Evolutionary conservation across 2,113 vertebrate genomes (phyloP), one percentile per base, ranked within the genome.

Genomic region (Tetraodon nigroviridis): DNA sequence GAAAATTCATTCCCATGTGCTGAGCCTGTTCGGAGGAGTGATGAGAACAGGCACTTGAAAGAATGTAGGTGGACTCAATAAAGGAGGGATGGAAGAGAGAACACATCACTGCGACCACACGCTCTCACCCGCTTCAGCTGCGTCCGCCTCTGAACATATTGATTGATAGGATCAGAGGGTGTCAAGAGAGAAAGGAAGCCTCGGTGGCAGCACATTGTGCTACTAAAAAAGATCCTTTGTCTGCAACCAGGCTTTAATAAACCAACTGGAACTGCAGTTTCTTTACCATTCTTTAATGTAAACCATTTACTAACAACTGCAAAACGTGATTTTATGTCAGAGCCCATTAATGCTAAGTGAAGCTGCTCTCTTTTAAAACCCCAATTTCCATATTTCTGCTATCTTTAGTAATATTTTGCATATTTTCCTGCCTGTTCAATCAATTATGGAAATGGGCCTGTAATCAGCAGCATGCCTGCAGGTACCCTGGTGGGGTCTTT

Each of bases 1-100:
- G 20, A 64, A 69, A 84, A 79, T 70, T 7, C 13, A 80, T 75
- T 69, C 67, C 47, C 74, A 46, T 37, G 42, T 61, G 60, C 62
- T 61, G 53, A 65, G 42, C 27, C 52, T 32, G 62, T 47, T 81
- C 70, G 6, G 46, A 58, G 57, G 21, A 69, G 61, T 69, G 67
- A 81, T 55, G 69, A 76, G 67, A 74, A 51, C 15, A 55, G 76
- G 66, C 59, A 61, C 58, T 70, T 49, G 51, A 67, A 59, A 67
- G 64, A 51, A 58, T 58, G 55, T 45, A 46, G 63, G 27, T 29
- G 14, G 22, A 18, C 18, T 19, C 8, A 48, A 48, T 18, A 37
- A 12, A 11, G 32, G 21, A 16, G 41, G 3, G 37, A 21, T 4
- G 57, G 54, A 48, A 49, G 51, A 55, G 56, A 29, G 60, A 55